phyloP scores from a whole-genome alignment of 2,113 vertebrate species.

The Toxostoma redivivum region DNA sequence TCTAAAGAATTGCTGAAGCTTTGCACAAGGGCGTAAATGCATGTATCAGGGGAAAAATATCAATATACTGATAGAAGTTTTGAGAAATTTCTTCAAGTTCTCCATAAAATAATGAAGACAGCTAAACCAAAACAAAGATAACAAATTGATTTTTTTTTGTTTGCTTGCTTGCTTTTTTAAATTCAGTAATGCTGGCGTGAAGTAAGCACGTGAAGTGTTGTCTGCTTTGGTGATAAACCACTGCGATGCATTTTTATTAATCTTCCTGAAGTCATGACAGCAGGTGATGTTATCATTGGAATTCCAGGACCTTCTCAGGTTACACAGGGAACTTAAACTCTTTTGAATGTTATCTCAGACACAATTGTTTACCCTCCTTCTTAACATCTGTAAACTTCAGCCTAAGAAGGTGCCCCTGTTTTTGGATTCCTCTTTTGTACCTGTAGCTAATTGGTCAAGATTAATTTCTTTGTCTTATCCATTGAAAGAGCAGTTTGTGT shows the following conservation, averaged over 20 bases:
- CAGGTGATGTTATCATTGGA: neutral
- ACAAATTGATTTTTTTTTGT: neutral
- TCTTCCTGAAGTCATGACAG: neutral
- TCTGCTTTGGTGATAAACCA: neutral
- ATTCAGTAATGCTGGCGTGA: neutral
- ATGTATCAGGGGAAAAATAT: neutral
- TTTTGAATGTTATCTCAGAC: neutral
- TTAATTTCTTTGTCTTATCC: neutral
- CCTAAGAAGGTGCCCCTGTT: neutral
- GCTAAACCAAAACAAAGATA: neutral
- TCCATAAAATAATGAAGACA: neutral
- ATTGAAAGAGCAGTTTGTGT: neutral
- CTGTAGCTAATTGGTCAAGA: neutral
- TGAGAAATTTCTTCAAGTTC: neutral
- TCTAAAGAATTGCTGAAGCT: neutral
- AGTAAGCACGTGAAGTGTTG: neutral
- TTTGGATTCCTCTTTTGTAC: neutral
- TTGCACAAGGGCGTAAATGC: neutral
- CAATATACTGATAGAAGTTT: neutral
- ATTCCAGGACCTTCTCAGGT: neutral
- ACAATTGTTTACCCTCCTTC: neutral
- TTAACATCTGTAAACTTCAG: neutral
- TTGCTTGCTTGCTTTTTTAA: neutral
- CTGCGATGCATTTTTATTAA: neutral
- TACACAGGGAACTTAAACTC: neutral